These are phyloP conservation scores for Pomacea canaliculata DNA, from an alignment of 2,888 invertebrate species.

Conservation along the genomic window DNA sequence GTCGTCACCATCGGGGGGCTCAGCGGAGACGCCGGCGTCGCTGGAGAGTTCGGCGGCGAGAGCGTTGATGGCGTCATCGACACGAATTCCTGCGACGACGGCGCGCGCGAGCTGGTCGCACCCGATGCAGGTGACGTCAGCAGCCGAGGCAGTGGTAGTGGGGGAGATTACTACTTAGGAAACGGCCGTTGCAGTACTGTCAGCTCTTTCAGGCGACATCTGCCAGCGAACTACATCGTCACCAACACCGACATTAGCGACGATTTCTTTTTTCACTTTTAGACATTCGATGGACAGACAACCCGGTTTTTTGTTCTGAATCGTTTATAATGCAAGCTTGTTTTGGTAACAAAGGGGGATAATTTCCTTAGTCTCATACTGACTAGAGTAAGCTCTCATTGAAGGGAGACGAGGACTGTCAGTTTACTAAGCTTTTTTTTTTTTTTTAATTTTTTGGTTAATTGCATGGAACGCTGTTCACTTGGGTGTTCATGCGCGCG, in stretches of 20 bases:
- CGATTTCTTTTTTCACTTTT: conserved; percentile 32
- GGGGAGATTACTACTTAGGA: conserved; percentile 11
- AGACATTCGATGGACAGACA: not conserved
- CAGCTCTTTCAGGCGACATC: conserved; percentile 29
- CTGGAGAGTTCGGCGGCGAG: not conserved
- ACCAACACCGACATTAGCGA: conserved; percentile 28
- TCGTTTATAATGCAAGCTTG: not conserved
- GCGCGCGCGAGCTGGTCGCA: not conserved
- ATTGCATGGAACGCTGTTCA: too few relatives aligned
- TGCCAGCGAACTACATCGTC: conserved; percentile 33
- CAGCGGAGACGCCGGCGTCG: not conserved
- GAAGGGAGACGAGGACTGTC: too few relatives aligned
- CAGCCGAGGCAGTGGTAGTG: not conserved
- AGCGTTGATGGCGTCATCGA: not conserved
- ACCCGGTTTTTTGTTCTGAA: not conserved
- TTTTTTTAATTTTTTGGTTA: too few relatives aligned
- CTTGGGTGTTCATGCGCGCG: too few relatives aligned
- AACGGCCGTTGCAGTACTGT: conserved; percentile 29
- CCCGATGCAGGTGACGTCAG: not conserved
- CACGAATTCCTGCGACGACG: not conserved
- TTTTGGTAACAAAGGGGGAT: not conserved
- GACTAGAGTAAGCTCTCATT: too few relatives aligned
- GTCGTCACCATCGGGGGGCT: not conserved
- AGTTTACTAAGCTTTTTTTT: not conserved
- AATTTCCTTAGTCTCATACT: too few relatives aligned